These are phyloP conservation scores for Virgularia gustaviana DNA, from an alignment of 92 coral and sea anemone species.

Conservation along the genomic window DNA sequence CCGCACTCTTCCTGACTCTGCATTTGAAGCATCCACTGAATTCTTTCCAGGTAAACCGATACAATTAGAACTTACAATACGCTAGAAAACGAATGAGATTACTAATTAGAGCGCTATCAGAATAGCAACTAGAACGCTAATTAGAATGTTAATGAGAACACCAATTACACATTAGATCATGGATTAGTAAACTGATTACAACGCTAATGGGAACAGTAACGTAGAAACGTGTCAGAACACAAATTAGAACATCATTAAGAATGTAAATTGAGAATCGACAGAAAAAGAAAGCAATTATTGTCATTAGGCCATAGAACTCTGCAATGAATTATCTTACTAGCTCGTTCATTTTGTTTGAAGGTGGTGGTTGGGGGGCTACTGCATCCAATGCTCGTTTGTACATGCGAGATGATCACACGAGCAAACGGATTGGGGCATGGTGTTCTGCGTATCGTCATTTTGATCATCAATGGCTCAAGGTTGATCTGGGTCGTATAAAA, in stretches of 20 bases:
- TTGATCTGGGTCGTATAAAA: constrained; percentile 67
- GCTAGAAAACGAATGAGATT: neutral
- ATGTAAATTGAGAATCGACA: too few species aligned
- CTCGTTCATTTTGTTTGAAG: too few species aligned
- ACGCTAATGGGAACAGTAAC: too few species aligned
- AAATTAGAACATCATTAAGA: neutral
- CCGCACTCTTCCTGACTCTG: constrained; percentile 70
- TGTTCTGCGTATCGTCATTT: constrained; percentile 52
- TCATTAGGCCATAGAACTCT: too few species aligned
- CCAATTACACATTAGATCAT: neutral
- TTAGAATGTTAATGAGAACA: neutral
- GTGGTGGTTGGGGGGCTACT: constrained; percentile 84
- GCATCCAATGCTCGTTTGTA: constrained; percentile 85
- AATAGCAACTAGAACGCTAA: neutral
- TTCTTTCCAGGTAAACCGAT: constrained; percentile 34
- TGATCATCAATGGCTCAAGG: constrained; percentile 72
- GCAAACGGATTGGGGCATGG: constrained; percentile 78
- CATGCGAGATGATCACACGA: constrained; percentile 66
- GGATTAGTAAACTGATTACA: too few species aligned
- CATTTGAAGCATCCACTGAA: constrained; percentile 75
- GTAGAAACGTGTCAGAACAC: too few species aligned
- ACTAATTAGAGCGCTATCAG: neutral
- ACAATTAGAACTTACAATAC: neutral
- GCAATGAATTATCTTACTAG: too few species aligned
- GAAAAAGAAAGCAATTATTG: too few species aligned